phyloP scores from a whole-genome alignment of 2,113 vertebrate genomes.

The Sturnus vulgaris region DNA sequence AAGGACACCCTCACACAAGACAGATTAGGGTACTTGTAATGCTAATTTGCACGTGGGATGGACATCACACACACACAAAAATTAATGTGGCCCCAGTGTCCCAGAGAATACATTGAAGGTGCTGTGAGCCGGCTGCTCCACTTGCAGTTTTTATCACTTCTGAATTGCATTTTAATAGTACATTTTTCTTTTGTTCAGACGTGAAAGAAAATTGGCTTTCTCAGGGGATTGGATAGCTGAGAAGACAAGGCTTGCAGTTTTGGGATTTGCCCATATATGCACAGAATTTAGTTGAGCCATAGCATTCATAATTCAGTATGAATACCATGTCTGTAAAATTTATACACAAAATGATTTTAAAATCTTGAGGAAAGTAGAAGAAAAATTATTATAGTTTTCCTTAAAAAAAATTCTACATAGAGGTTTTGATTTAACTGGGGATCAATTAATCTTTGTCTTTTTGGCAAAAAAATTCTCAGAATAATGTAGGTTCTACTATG shows the following conservation, averaged over 20 bases:
- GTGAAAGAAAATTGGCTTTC: slow-evolving; percentile 82
- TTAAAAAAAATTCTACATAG: neutral
- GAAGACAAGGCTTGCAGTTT: slow-evolving; percentile 66
- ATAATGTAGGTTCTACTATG: neutral
- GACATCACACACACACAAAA: slow-evolving; percentile 75
- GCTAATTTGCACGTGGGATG: slow-evolving; percentile 84
- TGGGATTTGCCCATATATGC: slow-evolving; percentile 41
- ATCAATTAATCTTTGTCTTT: neutral
- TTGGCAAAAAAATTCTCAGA: neutral
- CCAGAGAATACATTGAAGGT: slow-evolving; percentile 76
- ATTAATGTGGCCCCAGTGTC: slow-evolving; percentile 81
- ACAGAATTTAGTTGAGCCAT: slow-evolving; percentile 39
- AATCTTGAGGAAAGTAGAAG: neutral
- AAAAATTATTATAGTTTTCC: neutral
- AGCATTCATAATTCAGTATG: slow-evolving; percentile 18
- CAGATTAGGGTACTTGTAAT: slow-evolving; percentile 78
- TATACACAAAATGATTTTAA: neutral
- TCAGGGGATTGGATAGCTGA: slow-evolving; percentile 70
- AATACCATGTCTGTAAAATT: neutral
- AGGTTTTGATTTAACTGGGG: neutral
- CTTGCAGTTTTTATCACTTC: slow-evolving; percentile 81
- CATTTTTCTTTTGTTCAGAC: slow-evolving; percentile 83
- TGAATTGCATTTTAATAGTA: slow-evolving; percentile 84
- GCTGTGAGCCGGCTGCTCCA: slow-evolving; percentile 76
- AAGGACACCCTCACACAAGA: slow-evolving; percentile 77